phyloP scores from a whole-genome alignment of 2,888 invertebrate genomes.

The Theodoxus fluviatilis region DNA sequence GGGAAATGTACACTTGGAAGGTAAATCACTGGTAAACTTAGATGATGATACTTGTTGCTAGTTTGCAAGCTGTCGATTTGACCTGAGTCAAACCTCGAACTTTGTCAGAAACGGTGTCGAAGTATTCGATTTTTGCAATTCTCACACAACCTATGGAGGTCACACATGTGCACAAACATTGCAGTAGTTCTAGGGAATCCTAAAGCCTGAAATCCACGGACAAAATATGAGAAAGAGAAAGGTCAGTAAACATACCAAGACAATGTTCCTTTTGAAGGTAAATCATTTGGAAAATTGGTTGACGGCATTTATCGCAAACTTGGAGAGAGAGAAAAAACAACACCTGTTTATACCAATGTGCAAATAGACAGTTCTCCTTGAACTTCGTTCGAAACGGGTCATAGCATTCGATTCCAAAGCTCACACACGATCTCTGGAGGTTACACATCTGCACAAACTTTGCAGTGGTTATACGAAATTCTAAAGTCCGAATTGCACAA shows the following conservation, averaged over 20 bases:
- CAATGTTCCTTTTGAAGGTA: no score
- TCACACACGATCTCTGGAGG: no score
- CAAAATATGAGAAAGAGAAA: background rate
- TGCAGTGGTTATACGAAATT: no score
- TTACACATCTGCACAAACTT: no score
- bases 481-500: no score
- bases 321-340: no score
- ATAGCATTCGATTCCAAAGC: no score
- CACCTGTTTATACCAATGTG: no score
- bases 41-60: background rate
- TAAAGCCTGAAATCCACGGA: background rate
- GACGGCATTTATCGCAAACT: no score
- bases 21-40: background rate
- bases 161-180: background rate
- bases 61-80: conserved; percentile 8
- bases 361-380: no score
- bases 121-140: background rate
- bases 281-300: no score
- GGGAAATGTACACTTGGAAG: background rate
- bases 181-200: background rate
- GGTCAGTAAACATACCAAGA: background rate
- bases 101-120: background rate
- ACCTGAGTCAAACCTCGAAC: background rate
- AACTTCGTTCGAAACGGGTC: no score
- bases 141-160: background rate